These are phyloP conservation scores for Xiphorhynchus elegans DNA, from an alignment of 2,113 vertebrate species.

Conservation along the genomic window DNA sequence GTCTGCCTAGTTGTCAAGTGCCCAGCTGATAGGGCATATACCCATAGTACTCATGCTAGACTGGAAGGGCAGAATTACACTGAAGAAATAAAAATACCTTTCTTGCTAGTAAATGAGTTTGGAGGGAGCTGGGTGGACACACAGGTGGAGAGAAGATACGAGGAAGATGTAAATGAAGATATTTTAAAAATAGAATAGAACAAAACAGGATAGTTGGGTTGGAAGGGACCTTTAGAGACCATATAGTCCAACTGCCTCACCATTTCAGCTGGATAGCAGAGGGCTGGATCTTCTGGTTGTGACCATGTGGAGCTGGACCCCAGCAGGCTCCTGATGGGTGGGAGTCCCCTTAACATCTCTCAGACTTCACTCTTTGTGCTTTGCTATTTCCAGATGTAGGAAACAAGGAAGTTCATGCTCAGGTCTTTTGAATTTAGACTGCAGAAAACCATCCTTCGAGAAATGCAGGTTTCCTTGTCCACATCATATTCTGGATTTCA, in stretches of 20 bases:
- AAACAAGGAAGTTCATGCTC: neutral
- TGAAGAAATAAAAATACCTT: neutral
- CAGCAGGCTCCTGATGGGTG: neutral
- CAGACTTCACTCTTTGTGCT: neutral
- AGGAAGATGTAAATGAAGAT: neutral
- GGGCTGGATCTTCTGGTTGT: neutral
- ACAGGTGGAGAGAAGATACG: neutral
- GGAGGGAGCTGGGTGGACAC: neutral
- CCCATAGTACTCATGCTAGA: neutral
- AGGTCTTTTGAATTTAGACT: neutral
- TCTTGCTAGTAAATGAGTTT: neutral
- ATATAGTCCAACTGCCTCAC: neutral
- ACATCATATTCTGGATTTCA: neutral
- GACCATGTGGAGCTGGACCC: neutral
- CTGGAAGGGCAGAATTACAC: neutral
- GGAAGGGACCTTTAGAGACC: neutral
- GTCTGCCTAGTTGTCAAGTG: neutral
- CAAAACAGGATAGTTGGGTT: neutral
- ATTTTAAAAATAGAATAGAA: neutral
- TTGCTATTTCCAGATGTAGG: neutral
- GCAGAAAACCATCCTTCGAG: neutral
- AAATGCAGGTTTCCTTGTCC: neutral
- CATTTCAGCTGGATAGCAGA: neutral
- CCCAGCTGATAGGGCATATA: neutral
- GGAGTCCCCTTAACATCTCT: neutral